A percentile compares a stretch with the other conserved stretches of the same genome.
phyloP scores from a whole-genome alignment of 1,140 invertebrate species.

The Sarcophaga peregrina region DNA sequence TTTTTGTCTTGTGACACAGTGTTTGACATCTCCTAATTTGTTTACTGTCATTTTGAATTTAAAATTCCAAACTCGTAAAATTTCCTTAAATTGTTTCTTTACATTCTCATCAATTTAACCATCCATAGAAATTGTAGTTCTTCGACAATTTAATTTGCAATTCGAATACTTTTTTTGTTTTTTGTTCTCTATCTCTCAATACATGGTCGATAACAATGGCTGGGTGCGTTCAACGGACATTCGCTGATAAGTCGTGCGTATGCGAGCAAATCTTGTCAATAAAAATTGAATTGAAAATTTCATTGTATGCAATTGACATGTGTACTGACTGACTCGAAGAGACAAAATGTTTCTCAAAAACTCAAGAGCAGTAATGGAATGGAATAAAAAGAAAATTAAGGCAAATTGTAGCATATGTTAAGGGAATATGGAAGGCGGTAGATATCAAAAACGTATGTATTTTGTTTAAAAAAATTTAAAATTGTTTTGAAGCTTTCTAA shows the following conservation, averaged over 20 bases:
- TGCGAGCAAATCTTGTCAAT: conserved; percentile 31
- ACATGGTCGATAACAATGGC: neutral
- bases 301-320: neutral
- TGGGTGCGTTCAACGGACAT: neutral
- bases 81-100: neutral
- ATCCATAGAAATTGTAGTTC: neutral
- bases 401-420: conserved; percentile 15
- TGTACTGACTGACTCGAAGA: neutral
- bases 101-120: neutral
- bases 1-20: neutral
- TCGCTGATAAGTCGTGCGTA: conserved; percentile 25
- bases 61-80: neutral
- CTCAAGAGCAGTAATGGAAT: neutral
- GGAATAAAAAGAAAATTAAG: neutral
- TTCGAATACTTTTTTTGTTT: neutral
- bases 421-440: neutral
- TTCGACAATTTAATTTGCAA: conserved; percentile 1
- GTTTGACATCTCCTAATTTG: neutral
- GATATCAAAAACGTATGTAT: neutral
- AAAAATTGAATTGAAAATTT: conserved; percentile 30
- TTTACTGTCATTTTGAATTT: neutral
- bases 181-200: too few relatives aligned
- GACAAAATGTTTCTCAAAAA: neutral
- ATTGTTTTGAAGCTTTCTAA: too few relatives aligned
- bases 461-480: too few relatives aligned